Percentiles rank a stretch among this genome's conserved stretches.
These are phyloP conservation scores for Ryuthela nishihirai DNA, from an alignment of 2,888 invertebrate genomes.

Conservation along the genomic window DNA sequence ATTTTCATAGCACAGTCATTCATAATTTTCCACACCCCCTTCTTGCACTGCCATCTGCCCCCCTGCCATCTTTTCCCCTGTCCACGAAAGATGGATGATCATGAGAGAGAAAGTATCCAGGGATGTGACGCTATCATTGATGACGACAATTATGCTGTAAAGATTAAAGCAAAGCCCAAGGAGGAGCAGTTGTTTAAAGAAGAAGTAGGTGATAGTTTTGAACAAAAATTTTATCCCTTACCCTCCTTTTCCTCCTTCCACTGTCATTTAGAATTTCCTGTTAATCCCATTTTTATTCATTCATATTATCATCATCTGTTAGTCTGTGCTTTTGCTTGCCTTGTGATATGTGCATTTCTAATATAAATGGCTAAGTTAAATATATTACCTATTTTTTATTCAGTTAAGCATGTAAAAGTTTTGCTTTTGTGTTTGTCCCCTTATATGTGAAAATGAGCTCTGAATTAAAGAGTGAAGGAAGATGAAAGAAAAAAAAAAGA, in stretches of 20 bases:
- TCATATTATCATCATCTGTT: no score
- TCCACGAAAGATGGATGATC: conserved; percentile 18
- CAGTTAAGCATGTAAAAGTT: no score
- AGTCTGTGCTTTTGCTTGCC: no score
- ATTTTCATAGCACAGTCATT: conserved; percentile 22
- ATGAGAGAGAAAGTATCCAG: conserved; percentile 8
- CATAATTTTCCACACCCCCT: conserved; percentile 27
- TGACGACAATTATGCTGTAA: conserved; percentile 1
- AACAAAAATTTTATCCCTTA: no score
- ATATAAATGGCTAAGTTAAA: no score
- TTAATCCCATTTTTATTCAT: no score
- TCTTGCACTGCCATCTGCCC: conserved; percentile 24
- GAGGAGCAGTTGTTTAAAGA: conserved; percentile 23
- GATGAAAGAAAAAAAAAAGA: no score
- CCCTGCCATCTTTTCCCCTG: conserved; percentile 12
- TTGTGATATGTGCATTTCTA: no score
- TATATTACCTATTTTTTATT: no score
- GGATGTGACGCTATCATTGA: conserved; percentile 2
- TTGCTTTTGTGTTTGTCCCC: no score
- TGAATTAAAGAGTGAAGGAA: no score
- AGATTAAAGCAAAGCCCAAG: conserved; percentile 11
- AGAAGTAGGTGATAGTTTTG: conserved; percentile 31
- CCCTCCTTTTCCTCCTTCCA: conserved; percentile 1
- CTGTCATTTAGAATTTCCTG: conserved; percentile 3
- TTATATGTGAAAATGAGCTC: no score